These are phyloP conservation scores for Cottus gobio DNA, from an alignment of 2,113 vertebrate genomes.

Conservation along the genomic window DNA sequence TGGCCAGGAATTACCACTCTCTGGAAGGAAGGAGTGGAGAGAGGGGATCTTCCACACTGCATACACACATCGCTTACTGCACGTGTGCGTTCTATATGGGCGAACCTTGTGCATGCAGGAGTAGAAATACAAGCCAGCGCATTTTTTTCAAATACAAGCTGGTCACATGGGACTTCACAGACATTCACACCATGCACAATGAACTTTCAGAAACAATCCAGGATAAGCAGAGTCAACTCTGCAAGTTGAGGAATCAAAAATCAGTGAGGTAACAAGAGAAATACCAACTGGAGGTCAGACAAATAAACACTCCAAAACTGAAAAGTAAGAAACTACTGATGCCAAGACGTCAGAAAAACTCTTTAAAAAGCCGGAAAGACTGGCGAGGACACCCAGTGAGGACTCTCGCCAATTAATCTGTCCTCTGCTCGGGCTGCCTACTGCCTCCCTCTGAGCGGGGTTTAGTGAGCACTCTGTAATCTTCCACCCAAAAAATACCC, in stretches of 20 bases:
- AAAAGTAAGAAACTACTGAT: constrained; percentile 27
- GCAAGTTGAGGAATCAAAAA: constrained; percentile 14
- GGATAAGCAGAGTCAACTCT: constrained; percentile 14
- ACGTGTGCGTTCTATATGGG: constrained; percentile 17
- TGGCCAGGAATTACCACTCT: constrained; percentile 50
- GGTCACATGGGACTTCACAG: not conserved
- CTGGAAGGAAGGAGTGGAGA: constrained; percentile 29
- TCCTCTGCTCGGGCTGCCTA: constrained; percentile 32
- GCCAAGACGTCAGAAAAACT: constrained; percentile 18
- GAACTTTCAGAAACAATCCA: not conserved
- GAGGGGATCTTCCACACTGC: constrained; percentile 25
- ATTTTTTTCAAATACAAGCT: not conserved
- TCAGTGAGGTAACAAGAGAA: not conserved
- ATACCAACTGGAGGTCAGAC: constrained; percentile 11
- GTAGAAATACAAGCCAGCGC: constrained; percentile 37
- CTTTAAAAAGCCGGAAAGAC: constrained; percentile 23
- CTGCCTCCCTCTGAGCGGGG: constrained; percentile 41
- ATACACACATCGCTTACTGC: not conserved
- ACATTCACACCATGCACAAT: not conserved
- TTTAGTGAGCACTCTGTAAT: constrained; percentile 53
- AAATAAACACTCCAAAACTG: constrained; percentile 25
- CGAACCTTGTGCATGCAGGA: constrained; percentile 13
- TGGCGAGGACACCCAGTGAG: constrained; percentile 39
- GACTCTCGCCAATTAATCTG: constrained; percentile 50
- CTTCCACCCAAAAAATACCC: constrained; percentile 32